Percentiles rank a stretch among this genome's conserved stretches.
These are phyloP conservation scores for Hyalella azteca DNA, from an alignment of 2,888 invertebrate genomes.

Conservation along the genomic window DNA sequence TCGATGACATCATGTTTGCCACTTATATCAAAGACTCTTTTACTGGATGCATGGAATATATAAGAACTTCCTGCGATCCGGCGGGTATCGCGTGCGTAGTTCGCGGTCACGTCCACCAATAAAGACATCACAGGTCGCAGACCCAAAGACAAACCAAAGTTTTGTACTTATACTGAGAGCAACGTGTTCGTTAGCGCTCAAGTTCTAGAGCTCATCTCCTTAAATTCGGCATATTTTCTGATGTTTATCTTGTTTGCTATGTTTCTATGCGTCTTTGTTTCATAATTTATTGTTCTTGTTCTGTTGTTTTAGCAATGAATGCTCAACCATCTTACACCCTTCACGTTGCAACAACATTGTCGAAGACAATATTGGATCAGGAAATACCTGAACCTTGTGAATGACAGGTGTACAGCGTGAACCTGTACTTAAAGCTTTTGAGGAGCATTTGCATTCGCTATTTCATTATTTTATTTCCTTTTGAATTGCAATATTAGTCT, in stretches of 20 bases:
- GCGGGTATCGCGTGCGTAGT: not conserved
- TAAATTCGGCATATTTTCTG: slow-evolving; percentile 1
- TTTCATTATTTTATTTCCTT: slow-evolving; percentile 27
- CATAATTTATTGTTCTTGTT: slow-evolving; percentile 32
- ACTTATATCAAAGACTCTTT: slow-evolving; percentile 21
- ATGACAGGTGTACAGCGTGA: no score
- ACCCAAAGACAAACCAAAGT: slow-evolving; percentile 33
- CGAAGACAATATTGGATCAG: no score
- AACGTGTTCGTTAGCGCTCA: not conserved
- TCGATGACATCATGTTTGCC: no score
- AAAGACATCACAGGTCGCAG: slow-evolving; percentile 21
- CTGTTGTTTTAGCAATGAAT: slow-evolving; percentile 5
- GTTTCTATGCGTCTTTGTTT: not conserved
- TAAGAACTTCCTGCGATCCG: not conserved
- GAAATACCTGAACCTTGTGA: no score
- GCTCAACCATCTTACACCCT: not conserved
- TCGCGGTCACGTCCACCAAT: not conserved
- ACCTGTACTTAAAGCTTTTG: not conserved
- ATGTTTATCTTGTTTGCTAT: slow-evolving; percentile 7
- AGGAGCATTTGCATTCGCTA: not conserved
- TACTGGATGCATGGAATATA: not conserved
- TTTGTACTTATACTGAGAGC: slow-evolving; percentile 26
- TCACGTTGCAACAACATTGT: no score
- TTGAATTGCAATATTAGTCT: slow-evolving; percentile 27
- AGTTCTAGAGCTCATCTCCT: not conserved